A percentile compares a stretch with the other conserved stretches of the same genome.
Evolutionary conservation across 2,797 vertebrate species (phyloP).

Genomic region (Sylvilagus floridanus): DNA sequence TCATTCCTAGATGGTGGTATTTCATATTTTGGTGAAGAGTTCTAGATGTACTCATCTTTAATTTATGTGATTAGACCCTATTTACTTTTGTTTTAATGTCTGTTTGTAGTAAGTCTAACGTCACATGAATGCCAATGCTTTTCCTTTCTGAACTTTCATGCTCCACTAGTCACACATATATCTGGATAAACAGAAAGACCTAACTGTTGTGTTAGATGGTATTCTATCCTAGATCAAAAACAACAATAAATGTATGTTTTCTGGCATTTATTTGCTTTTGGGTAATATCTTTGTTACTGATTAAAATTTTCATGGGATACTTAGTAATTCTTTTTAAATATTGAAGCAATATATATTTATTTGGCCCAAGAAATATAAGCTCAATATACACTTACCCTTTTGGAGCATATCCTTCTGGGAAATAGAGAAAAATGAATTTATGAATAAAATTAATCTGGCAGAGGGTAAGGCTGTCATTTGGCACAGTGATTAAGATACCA

Average conservation of each 20-base stretch:
- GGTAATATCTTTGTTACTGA: neutral
- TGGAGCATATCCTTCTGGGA: neutral
- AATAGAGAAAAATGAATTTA: neutral
- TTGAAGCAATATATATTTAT: neutral
- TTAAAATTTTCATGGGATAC: neutral
- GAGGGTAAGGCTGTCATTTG: too few relatives aligned
- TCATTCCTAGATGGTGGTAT: neutral
- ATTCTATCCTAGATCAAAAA: neutral
- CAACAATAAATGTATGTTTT: neutral
- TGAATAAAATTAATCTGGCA: neutral
- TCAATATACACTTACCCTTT: neutral
- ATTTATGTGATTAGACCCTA: neutral
- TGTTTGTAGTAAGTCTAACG: neutral
- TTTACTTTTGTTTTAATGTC: neutral
- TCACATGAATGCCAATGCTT: neutral
- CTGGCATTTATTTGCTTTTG: constrained; percentile 33
- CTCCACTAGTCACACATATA: constrained; percentile 7
- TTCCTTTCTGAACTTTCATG: constrained; percentile 21
- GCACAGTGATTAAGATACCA: too few relatives aligned
- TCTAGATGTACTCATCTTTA: constrained; percentile 5
- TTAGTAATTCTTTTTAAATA: constrained; percentile 15
- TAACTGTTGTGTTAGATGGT: neutral
- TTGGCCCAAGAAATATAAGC: neutral
- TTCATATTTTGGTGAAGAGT: constrained; percentile 4
- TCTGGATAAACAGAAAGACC: neutral